phyloP scores from a whole-genome alignment of 1,140 invertebrate genomes.

The Drosophila tristis region DNA sequence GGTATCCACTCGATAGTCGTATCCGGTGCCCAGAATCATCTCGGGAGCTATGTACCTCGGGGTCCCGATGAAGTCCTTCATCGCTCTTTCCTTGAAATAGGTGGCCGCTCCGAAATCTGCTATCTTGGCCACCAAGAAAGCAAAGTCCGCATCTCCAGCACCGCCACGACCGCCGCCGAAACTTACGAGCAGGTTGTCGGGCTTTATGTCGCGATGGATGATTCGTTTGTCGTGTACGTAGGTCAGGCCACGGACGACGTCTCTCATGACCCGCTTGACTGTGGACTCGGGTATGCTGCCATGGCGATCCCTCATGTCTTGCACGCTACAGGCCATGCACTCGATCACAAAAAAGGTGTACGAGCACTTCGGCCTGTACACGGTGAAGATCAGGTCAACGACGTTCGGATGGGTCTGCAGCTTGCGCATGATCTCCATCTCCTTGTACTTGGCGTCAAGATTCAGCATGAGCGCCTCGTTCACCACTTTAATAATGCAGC shows the following conservation, averaged over 20 bases:
- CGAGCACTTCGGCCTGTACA: conserved; percentile 1
- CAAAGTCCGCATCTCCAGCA: not conserved
- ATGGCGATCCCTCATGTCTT: not conserved
- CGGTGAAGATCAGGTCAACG: conserved; percentile 25
- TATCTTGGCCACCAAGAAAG: conserved; percentile 7
- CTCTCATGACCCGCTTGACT: not conserved
- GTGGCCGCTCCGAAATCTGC: conserved; percentile 35
- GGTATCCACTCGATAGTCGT: conserved; percentile 20
- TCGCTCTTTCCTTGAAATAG: not conserved
- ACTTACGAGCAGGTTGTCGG: conserved; percentile 26
- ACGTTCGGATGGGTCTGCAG: conserved; percentile 41
- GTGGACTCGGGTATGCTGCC: not conserved
- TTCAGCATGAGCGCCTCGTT: conserved; percentile 1
- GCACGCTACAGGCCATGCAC: conserved; percentile 12
- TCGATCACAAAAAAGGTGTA: conserved; percentile 14
- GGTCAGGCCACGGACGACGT: conserved; percentile 7
- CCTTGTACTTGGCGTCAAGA: not conserved
- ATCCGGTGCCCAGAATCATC: conserved; percentile 5
- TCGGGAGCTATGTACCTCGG: conserved; percentile 33
- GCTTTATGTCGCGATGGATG: conserved; percentile 38
- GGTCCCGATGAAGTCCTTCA: conserved; percentile 21
- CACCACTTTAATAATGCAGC: conserved; percentile 26
- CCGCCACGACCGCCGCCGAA: not conserved
- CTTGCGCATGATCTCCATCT: conserved; percentile 16
- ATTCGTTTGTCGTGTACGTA: conserved; percentile 19